phyloP scores from a whole-genome alignment of 2,797 vertebrate genomes.

The Rhabdophis nuchalis region DNA sequence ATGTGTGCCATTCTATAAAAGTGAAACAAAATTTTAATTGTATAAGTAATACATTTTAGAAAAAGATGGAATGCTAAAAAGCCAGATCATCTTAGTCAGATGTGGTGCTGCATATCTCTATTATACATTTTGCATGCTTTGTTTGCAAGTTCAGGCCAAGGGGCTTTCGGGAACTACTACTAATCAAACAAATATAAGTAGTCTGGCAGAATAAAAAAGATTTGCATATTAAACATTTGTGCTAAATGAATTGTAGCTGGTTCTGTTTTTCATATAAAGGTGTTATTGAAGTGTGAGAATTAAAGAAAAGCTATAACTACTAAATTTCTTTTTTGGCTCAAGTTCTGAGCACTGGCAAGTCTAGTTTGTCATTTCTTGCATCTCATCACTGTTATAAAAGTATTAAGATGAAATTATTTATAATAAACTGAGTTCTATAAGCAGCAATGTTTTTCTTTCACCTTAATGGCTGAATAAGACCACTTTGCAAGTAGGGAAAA shows the following conservation, averaged over 20 bases:
- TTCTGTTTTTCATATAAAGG: background rate
- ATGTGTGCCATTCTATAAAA: background rate
- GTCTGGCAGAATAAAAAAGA: too few species aligned
- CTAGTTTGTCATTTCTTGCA: background rate
- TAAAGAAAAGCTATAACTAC: background rate
- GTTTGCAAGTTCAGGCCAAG: background rate
- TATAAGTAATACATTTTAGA: background rate
- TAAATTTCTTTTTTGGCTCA: background rate
- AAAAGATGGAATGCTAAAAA: background rate
- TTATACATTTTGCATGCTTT: background rate
- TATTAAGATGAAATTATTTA: background rate
- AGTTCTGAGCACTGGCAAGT: background rate
- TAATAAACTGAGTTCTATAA: background rate
- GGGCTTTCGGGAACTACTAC: background rate
- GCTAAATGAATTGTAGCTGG: background rate
- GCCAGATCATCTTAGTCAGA: background rate
- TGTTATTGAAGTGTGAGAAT: background rate
- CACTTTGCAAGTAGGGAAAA: background rate
- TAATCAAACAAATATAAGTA: background rate
- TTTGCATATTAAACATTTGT: background rate
- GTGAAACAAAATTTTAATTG: background rate
- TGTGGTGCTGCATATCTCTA: background rate
- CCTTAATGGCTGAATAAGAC: background rate
- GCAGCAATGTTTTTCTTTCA: background rate
- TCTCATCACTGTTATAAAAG: background rate